These are phyloP conservation scores for Hyperopisus bebe DNA, from an alignment of 2,113 vertebrate genomes.

Conservation along the genomic window DNA sequence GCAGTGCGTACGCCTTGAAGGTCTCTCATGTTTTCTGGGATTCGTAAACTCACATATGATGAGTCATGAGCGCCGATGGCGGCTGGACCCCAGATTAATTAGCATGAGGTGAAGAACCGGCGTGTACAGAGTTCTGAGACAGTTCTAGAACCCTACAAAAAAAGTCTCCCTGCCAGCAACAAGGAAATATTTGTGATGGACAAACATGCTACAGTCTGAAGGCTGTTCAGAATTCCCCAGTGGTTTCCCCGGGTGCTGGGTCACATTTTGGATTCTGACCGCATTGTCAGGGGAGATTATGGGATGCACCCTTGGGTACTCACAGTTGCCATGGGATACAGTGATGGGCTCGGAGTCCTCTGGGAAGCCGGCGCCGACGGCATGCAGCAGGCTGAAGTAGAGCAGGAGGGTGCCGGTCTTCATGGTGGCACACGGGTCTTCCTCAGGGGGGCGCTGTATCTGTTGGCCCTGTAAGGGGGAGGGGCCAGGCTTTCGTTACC, in stretches of 20 bases:
- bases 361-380: conserved; percentile 90
- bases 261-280: conserved; percentile 47
- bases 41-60: neutral
- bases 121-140: neutral
- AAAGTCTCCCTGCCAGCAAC: conserved; percentile 46
- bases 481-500: neutral
- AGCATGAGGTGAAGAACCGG: neutral
- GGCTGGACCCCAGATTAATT: neutral
- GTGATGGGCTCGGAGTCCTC: conserved; percentile 98
- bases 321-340: conserved; percentile 99
- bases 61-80: neutral
- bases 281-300: conserved; percentile 20
- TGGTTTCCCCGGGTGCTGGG: conserved; percentile 46
- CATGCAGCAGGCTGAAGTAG: conserved; percentile 90
- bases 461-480: conserved; percentile 73
- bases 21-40: neutral
- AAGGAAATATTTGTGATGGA: conserved; percentile 59
- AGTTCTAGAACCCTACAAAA: conserved; percentile 34
- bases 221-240: conserved; percentile 32
- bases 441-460: conserved; percentile 73
- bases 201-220: conserved; percentile 52
- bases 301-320: conserved; percentile 56
- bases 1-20: neutral
- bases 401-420: conserved; percentile 96
- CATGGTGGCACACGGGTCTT: conserved; percentile 77